A percentile compares a stretch with the other conserved stretches of the same genome.
Conservation (phyloP, 2,113 vertebrate species). For the Hippocampus barbouri region DNA sequence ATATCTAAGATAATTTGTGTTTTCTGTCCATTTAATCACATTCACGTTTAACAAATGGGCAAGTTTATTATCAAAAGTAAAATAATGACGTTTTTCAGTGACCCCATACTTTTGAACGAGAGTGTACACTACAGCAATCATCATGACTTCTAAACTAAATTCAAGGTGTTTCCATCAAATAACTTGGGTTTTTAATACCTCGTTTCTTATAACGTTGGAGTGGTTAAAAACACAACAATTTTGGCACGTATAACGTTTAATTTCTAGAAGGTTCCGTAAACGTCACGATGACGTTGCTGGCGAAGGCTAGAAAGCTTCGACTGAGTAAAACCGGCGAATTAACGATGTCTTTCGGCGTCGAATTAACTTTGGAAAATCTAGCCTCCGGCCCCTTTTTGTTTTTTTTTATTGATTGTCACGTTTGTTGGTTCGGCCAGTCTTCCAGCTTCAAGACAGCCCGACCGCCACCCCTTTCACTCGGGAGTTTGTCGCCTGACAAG, state of each 20-base stretch:
- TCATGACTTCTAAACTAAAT: too few species aligned
- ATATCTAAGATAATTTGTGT: too few species aligned
- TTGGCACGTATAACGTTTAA: not conserved
- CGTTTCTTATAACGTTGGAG: not conserved
- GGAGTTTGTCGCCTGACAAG: not conserved
- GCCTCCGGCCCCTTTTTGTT: not conserved
- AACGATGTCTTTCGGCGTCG: not conserved
- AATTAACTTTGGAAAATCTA: not conserved
- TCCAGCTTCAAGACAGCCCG: not conserved
- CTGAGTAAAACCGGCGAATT: constrained; percentile 7
- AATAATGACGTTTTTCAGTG: too few species aligned
- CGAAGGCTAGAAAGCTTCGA: not conserved
- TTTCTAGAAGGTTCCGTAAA: not conserved
- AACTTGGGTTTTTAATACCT: not conserved
- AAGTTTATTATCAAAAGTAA: too few species aligned
- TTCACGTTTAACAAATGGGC: too few species aligned
- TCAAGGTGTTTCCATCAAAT: too few species aligned
- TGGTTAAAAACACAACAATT: too few species aligned
- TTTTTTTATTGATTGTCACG: not conserved
- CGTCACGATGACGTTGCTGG: constrained; percentile 39
- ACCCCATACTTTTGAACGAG: too few species aligned
- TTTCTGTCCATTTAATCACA: too few species aligned
- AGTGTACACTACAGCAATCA: too few species aligned
- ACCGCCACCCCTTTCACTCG: not conserved
- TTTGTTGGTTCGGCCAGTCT: not conserved